Evolutionary conservation across 2,113 vertebrate genomes (phyloP).

Genomic region (Neodontobutis hainanensis): DNA sequence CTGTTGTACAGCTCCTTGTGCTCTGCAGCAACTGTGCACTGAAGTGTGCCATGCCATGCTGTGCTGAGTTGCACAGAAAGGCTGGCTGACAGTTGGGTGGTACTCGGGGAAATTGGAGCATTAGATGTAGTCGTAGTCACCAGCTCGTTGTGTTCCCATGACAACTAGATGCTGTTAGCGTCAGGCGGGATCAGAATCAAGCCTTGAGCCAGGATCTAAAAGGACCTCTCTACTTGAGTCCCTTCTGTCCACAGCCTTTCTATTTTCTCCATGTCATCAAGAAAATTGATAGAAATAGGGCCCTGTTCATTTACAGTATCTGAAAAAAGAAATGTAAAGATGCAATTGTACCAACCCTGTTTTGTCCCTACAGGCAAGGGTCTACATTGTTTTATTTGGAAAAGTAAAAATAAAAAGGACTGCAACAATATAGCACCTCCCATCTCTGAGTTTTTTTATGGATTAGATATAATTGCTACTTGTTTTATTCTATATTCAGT

Average conservation of each 20-base stretch:
- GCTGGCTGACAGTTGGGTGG: conserved; percentile 43
- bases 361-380: neutral
- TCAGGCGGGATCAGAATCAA: conserved; percentile 54
- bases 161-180: conserved; percentile 65
- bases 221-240: conserved; percentile 24
- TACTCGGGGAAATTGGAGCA: conserved; percentile 40
- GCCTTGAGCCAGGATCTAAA: conserved; percentile 32
- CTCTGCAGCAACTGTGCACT: conserved; percentile 32
- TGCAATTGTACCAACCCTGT: neutral
- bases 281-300: conserved; percentile 20
- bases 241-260: conserved; percentile 29
- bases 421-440: too few relatives aligned
- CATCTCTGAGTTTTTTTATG: too few relatives aligned
- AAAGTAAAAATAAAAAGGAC: too few relatives aligned
- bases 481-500: too few relatives aligned
- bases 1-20: neutral
- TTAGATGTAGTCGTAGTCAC: conserved; percentile 56
- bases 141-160: conserved; percentile 64
- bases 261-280: conserved; percentile 21
- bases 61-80: conserved; percentile 2
- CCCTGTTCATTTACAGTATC: conserved; percentile 19
- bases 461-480: too few relatives aligned
- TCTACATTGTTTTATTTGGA: too few relatives aligned
- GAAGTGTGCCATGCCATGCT: conserved; percentile 21
- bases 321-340: neutral